A percentile compares a stretch with the other conserved stretches of the same genome.
phyloP scores from a whole-genome alignment of 2,797 vertebrate species.

The Cryptoblepharus egeriae region DNA sequence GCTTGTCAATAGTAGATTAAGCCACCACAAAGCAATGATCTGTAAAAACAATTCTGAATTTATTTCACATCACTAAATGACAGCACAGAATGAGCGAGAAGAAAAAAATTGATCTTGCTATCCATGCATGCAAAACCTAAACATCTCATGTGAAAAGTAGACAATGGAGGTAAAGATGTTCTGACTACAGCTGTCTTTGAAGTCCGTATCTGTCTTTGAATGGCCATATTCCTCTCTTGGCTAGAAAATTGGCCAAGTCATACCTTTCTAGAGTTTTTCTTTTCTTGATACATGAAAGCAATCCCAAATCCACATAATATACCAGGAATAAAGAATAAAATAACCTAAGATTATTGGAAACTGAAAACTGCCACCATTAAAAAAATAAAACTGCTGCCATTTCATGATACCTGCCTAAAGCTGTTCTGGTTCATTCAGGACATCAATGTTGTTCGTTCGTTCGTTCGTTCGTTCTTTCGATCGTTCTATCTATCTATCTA shows the following conservation, averaged over 20 bases:
- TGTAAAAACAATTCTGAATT: neutral
- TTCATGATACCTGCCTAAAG: neutral
- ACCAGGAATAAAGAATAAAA: neutral
- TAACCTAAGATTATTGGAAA: neutral
- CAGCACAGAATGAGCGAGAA: neutral
- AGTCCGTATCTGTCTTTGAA: too few relatives aligned
- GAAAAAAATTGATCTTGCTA: neutral
- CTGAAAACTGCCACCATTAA: neutral
- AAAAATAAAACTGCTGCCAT: neutral
- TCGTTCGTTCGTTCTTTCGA: too few relatives aligned
- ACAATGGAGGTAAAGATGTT: neutral
- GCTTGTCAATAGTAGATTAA: neutral
- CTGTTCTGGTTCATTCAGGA: neutral
- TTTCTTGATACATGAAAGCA: neutral
- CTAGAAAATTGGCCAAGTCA: neutral
- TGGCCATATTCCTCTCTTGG: neutral
- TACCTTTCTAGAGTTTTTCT: neutral
- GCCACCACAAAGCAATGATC: neutral
- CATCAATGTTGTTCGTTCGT: neutral
- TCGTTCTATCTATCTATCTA: too few relatives aligned
- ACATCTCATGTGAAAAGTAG: neutral
- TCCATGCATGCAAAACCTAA: neutral
- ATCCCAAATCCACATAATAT: neutral
- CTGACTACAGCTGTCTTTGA: neutral
- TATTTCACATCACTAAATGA: neutral